Percentiles rank a stretch among this genome's conserved stretches.
Conservation (phyloP, 2,797 vertebrate genomes). For the Ispidina picta region DNA sequence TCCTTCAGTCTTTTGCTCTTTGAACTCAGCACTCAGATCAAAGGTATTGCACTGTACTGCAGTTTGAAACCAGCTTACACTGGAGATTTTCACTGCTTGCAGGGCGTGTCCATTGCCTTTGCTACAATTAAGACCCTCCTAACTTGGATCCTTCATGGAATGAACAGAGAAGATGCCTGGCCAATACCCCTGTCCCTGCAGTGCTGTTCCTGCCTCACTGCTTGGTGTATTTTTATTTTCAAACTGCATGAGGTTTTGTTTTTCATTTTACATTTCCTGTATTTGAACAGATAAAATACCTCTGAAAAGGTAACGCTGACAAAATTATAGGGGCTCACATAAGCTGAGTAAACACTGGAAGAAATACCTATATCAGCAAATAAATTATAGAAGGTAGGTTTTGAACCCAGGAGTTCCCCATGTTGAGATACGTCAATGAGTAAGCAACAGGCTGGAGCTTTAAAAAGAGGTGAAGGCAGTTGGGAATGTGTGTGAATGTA, state of each 20-base stretch:
- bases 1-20: neutral
- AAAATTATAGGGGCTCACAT: neutral
- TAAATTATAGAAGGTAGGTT: neutral
- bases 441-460: neutral
- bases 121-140: neutral
- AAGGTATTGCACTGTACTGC: neutral
- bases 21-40: neutral
- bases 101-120: neutral
- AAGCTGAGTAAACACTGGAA: slow-evolving; percentile 7
- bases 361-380: slow-evolving; percentile 5
- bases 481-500: neutral
- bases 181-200: neutral
- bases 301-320: neutral
- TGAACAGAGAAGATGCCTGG: neutral
- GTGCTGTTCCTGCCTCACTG: neutral
- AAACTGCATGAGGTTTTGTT: neutral
- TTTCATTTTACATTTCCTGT: neutral
- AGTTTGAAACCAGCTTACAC: neutral
- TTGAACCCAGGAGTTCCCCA: neutral
- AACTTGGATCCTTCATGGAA: neutral
- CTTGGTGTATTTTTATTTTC: neutral
- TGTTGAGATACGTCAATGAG: neutral
- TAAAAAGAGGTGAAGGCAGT: neutral
- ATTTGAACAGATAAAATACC: neutral
- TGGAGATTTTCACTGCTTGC: neutral